Conservation (phyloP, 2,797 vertebrate species). For the Acridotheres tristis region DNA sequence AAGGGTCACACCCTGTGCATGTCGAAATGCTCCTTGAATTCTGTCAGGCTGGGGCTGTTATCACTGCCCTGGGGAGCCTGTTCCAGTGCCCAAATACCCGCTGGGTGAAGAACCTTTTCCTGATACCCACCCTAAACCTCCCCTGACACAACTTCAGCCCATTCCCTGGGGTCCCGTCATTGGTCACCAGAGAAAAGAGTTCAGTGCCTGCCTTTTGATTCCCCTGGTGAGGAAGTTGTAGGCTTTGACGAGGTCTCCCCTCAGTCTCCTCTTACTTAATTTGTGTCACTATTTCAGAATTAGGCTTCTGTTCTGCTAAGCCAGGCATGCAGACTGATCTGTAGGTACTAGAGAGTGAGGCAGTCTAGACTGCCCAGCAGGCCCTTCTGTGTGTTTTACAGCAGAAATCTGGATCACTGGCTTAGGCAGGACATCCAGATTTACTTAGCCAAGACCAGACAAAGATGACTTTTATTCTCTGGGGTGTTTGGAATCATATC, state of each 20-base stretch:
- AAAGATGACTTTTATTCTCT: background rate
- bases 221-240: background rate
- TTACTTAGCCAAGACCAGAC: background rate
- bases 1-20: background rate
- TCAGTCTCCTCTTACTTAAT: background rate
- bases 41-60: background rate
- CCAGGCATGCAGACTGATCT: background rate
- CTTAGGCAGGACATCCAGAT: background rate
- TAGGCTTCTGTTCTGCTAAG: background rate
- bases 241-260: background rate
- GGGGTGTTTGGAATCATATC: background rate
- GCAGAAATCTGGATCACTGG: background rate
- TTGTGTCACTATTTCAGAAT: background rate
- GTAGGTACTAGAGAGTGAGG: background rate
- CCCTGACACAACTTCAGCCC: accelerated
- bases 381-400: background rate
- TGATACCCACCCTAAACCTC: accelerated
- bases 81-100: accelerated
- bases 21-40: background rate
- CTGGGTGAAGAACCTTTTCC: background rate
- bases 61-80: background rate
- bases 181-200: background rate
- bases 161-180: accelerated
- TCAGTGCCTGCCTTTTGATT: background rate
- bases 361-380: background rate